Base-by-base conservation (phyloP, 2,888 invertebrate species). In the Teleogryllus oceanicus region DNA sequence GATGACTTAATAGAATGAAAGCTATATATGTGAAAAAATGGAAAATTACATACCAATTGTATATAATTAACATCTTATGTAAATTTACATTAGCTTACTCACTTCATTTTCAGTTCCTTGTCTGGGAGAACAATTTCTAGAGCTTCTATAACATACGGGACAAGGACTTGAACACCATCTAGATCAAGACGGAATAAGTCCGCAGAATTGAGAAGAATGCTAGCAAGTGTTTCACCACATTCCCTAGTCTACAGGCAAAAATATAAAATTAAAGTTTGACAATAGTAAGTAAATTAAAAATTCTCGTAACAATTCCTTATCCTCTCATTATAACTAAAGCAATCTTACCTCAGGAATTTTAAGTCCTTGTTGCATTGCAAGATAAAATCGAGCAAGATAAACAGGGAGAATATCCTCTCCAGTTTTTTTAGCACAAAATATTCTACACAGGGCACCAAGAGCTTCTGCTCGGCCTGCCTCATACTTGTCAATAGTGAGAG, bases 401-500 rank as follows among this genome's bases (percentile, higher is more conserved):
- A 94, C 94, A 1, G 97, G 96, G 79, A 96, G 89, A 84, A 99
- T 96, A 85, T 94, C 94, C 88, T 98, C 98, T 75, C 95, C 95
- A 1, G 97, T 96, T 87, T 96, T 96, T 88, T 97, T 97, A 0
- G 98, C 94, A 87, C 97, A 98, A 86, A 99, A 94, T 85, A 99
- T 96, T 84, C 98, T 91, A 87, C 99, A 99, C 37, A 99, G 88
- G 4, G 98, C 94, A 37, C 98, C 99, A 84, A 98, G 90, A 0
- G 99, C 98, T 88, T 97, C 97, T 0, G 99, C 98, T 81, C 96
- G 91, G 2, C 99, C 94, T 86, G 88, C 88, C 84, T 90, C 88
- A 83, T 88, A 89, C 83, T 92, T 93, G 84, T 94, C 92, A 85
- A 94, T 94, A 79, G 93, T 93, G 79, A 94, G 88, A 76, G 91